phyloP scores from a whole-genome alignment of 2,113 vertebrate genomes.

The Crotalus viridis region DNA sequence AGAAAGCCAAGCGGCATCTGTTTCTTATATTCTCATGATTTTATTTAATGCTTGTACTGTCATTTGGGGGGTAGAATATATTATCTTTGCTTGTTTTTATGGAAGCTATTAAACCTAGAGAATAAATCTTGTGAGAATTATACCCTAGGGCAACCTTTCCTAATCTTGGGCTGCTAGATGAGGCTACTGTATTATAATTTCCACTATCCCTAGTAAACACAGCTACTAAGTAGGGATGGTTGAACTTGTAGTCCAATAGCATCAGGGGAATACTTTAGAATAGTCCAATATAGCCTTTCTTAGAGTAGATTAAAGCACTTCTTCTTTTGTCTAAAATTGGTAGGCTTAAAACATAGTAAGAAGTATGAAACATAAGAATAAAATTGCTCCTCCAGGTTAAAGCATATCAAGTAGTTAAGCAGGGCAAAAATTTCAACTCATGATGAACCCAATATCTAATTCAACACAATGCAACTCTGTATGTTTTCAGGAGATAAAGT shows the following conservation, averaged over 20 bases:
- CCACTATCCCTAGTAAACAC: neutral
- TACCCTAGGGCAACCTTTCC: neutral
- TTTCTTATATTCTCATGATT: neutral
- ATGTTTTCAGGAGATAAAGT: neutral
- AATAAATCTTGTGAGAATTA: neutral
- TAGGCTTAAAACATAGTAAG: neutral
- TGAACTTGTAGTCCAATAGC: neutral
- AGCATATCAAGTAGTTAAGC: neutral
- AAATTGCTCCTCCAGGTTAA: neutral
- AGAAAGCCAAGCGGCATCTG: too few relatives aligned
- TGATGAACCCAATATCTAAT: neutral
- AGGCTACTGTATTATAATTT: neutral
- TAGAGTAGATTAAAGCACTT: neutral
- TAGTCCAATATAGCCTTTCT: neutral
- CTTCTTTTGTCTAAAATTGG: neutral
- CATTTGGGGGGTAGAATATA: neutral
- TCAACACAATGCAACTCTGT: neutral
- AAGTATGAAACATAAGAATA: neutral
- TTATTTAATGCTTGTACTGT: neutral
- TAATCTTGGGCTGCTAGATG: neutral
- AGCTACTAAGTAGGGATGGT: neutral
- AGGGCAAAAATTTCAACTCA: neutral
- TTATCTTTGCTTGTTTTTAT: neutral
- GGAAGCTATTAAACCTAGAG: neutral
- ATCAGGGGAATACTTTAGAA: neutral